Conservation (phyloP, 2,113 vertebrate species). For the Lipophrys pholis region DNA sequence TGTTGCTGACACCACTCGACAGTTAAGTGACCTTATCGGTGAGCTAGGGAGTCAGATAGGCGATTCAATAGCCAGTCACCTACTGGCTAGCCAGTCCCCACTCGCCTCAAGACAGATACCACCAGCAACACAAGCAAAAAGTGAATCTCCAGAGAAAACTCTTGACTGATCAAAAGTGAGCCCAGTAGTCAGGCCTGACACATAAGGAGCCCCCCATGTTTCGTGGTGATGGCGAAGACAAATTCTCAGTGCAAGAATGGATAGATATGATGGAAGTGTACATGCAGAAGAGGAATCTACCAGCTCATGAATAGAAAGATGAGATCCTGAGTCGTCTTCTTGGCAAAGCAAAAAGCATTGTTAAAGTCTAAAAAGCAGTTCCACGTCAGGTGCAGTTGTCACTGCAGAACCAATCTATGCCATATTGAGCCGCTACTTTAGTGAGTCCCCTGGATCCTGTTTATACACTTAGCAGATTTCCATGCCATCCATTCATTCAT, state of each 20-base stretch:
- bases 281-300: neutral
- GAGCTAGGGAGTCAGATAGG: neutral
- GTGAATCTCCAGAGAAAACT: neutral
- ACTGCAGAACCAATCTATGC: constrained; percentile 3
- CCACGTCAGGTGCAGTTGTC: neutral
- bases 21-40: neutral
- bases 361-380: constrained; percentile 13
- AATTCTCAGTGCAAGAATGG: neutral
- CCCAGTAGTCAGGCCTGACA: neutral
- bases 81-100: neutral
- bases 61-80: neutral
- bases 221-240: neutral
- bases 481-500: neutral
- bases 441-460: neutral
- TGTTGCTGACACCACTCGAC: neutral
- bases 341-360: constrained; percentile 13
- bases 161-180: neutral
- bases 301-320: neutral
- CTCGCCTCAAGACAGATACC: neutral
- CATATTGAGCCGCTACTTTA: constrained; percentile 6
- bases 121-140: neutral
- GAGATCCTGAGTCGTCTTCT: neutral
- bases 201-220: neutral
- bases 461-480: neutral
- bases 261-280: neutral